Base-by-base conservation (phyloP, 1,140 invertebrate genomes). In the Patella vulgata region DNA sequence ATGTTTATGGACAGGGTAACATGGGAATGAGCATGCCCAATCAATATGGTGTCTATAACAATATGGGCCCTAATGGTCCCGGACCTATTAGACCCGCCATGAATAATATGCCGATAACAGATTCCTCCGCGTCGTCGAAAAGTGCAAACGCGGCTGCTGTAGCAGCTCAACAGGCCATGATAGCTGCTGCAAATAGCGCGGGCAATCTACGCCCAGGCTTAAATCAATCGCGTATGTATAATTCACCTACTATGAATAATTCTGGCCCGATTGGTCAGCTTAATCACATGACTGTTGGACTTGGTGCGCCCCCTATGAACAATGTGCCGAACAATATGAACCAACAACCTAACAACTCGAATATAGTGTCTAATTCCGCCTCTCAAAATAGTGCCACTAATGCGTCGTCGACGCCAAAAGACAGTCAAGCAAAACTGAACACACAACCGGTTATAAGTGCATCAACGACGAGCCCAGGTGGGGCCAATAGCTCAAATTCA, bases 71-170 rank as follows among this genome's bases (percentile, higher is more conserved):
- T 51, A 62, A 66, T 14, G 27, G 27, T 30, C 50, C 31, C 50
- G 31, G 19, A 25, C 30, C 31, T 31, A 31, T 19, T 30, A 25
- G n/a, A 27, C 50, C 50, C 30, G 8, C 31, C 54, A 53, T 59
- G 59, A 36, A 60, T 65, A 53, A 47, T 55, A 66, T 72, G 33
- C 33, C 33, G 33, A 8, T 14, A 36, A 8, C 33, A 8, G 72
- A 62, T 66, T 46, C 65, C 66, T 11, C 50, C 54, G 43, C 43
- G 66, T 54, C 70, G 62, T 60, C 50, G 44, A 83, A 79, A 71
- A 82, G 81, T 53, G 82, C 83, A 19, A 82, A 84, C 63, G 79
- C 81, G 21, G 82, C 82, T 19, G 83, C 83, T 12, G 79, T 80
- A 21, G 82, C 82, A 19, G 83, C 83, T 12, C 82, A 84, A 39